phyloP scores from a whole-genome alignment of 2,797 vertebrate genomes.

The Gobionotothen gibberifrons region DNA sequence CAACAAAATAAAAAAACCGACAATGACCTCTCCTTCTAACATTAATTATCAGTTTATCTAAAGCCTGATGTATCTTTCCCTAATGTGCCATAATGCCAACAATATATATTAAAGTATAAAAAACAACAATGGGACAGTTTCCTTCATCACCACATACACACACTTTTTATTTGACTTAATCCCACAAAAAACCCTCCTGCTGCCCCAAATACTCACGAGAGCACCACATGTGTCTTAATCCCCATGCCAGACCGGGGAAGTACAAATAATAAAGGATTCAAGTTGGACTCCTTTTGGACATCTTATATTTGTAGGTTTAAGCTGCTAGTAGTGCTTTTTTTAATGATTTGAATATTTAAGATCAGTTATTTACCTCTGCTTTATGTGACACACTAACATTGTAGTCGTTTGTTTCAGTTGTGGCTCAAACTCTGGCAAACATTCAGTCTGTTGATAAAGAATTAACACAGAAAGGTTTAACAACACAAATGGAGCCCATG shows the following conservation, averaged over 20 bases:
- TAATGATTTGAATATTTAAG: not conserved
- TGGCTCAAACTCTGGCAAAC: not conserved
- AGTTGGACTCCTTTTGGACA: not conserved
- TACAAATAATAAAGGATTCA: too few species aligned
- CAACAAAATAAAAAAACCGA: not conserved
- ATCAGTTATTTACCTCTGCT: not conserved
- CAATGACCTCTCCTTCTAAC: not conserved
- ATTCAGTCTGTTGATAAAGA: not conserved
- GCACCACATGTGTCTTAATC: not conserved
- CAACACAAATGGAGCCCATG: not conserved
- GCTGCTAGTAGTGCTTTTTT: not conserved
- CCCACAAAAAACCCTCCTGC: too few species aligned
- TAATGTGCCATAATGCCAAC: not conserved
- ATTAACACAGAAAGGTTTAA: not conserved
- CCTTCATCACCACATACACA: not conserved
- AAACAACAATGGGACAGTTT: not conserved
- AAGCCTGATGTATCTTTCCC: not conserved
- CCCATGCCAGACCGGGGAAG: too few species aligned
- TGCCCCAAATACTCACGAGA: too few species aligned
- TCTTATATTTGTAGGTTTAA: not conserved
- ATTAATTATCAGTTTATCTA: not conserved
- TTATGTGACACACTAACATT: not conserved
- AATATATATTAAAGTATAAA: too few species aligned
- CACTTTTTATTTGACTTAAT: too few species aligned
- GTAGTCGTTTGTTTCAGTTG: not conserved